phyloP scores from a whole-genome alignment of 92 coral and sea anemone species.

The Chrysogorgia sp. region DNA sequence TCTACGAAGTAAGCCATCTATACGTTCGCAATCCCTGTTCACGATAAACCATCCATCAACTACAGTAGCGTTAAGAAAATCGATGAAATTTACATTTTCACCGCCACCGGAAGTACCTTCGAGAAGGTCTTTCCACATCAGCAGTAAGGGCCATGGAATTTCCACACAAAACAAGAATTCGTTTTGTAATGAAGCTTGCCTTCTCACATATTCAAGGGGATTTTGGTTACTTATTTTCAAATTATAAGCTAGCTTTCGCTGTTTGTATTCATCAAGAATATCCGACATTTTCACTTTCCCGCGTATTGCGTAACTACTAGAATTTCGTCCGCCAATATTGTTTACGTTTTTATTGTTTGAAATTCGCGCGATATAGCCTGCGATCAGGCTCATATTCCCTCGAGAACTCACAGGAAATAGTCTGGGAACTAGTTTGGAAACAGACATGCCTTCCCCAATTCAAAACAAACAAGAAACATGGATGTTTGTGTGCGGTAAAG shows the following conservation, averaged over 20 bases:
- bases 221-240: slow-evolving; percentile 46
- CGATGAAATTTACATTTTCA: slow-evolving; percentile 45
- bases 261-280: slow-evolving; percentile 35
- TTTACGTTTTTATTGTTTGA: no score
- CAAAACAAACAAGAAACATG: no score
- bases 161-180: slow-evolving; percentile 66
- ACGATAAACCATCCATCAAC: slow-evolving; percentile 65
- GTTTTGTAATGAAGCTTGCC: slow-evolving; percentile 51
- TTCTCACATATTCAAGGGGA: slow-evolving; percentile 58
- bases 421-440: no score
- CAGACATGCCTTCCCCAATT: no score
- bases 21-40: no score
- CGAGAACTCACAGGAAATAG: no score
- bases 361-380: no score
- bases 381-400: no score
- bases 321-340: no score
- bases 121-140: slow-evolving; percentile 45
- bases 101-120: slow-evolving; percentile 28
- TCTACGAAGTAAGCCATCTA: slow-evolving; percentile 48
- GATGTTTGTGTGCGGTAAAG: no score
- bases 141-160: slow-evolving; percentile 66
- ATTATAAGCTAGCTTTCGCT: slow-evolving; percentile 34
- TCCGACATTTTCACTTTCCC: slow-evolving; percentile 55
- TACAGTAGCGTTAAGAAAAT: slow-evolving; percentile 63
- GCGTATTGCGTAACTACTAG: no score